Evolutionary conservation across 2,888 invertebrate species (phyloP), one percentile per base, ranked within the genome.

Genomic region (Laothoe populi): DNA sequence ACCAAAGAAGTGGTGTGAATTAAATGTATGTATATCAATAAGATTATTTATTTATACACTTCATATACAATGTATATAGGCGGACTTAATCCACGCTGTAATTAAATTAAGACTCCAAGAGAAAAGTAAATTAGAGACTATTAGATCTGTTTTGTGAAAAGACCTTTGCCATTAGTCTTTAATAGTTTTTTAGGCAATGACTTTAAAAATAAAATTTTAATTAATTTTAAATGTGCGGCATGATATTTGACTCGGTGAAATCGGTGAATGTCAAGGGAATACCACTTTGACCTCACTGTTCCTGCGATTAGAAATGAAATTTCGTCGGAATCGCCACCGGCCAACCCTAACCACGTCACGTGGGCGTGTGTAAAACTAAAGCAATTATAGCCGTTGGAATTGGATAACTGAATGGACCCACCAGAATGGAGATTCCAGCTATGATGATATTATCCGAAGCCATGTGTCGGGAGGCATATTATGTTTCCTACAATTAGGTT

Each of bases 361-460:
- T 16, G 21, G 31, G 16, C 35, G 35, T 53, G 31, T 35, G 11
- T 53, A 31, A 31, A 53, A 31, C 24, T 46, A 46, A 53, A 31
- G 53, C 31, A 3, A 53, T 53, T 53, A 53, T 53, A 11, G 53
- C 19, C 49, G 5, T 16, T 26, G 31, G 19, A 26, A 26, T 16
- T 31, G 49, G 49, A 49, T 31, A 31, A 49, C 49, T 16, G 31
- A 31, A 16, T 16, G 16, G 16, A 16, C 4, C 26, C n/a, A n/a
- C n/a, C n/a, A n/a, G n/a, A n/a, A n/a, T n/a, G n/a, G n/a, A 26
- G 49, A 49, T 31, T 10, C 5, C 16, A 19, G 53, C 35, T 35
- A 35, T 53, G 53, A 53, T 53, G 31, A 4, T 31, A 53, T 35
- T 35, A 53, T 10, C 26, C 31, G 7, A 49, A 31, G 35, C 31